A percentile compares a stretch with the other conserved stretches of the same genome.
Evolutionary conservation across 2,113 vertebrate genomes (phyloP).

Genomic region (Oncorhynchus kisutch): DNA sequence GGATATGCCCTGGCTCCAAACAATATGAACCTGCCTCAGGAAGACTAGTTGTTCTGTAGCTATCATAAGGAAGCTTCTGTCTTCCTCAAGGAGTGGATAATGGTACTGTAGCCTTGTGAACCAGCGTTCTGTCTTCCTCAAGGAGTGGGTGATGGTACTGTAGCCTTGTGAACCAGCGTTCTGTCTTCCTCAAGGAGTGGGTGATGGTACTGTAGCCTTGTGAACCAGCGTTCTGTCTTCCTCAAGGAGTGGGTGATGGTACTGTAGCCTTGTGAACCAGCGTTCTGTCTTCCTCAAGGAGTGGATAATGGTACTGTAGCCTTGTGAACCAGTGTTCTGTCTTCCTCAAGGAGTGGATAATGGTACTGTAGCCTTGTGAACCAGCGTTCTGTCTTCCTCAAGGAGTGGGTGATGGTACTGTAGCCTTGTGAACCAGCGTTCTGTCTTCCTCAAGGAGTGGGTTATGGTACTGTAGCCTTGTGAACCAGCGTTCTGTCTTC

Average conservation of each 20-base stretch:
- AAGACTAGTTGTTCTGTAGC: not conserved
- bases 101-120: not conserved
- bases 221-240: no score
- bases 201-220: no score
- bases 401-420: no score
- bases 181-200: not conserved
- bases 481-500: no score
- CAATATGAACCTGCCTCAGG: not conserved
- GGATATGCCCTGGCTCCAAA: not conserved
- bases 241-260: no score
- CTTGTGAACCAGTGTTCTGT: not conserved
- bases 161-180: not conserved
- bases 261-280: no score
- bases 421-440: not conserved
- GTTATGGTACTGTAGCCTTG: no score
- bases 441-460: not conserved
- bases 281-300: no score
- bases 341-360: not conserved
- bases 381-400: no score
- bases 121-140: not conserved
- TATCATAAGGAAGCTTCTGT: not conserved
- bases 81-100: not conserved
- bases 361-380: no score
- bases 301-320: no score
- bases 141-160: not conserved